Conservation (phyloP, 1,140 invertebrate genomes). For the Ceratosolen fusciceps region DNA sequence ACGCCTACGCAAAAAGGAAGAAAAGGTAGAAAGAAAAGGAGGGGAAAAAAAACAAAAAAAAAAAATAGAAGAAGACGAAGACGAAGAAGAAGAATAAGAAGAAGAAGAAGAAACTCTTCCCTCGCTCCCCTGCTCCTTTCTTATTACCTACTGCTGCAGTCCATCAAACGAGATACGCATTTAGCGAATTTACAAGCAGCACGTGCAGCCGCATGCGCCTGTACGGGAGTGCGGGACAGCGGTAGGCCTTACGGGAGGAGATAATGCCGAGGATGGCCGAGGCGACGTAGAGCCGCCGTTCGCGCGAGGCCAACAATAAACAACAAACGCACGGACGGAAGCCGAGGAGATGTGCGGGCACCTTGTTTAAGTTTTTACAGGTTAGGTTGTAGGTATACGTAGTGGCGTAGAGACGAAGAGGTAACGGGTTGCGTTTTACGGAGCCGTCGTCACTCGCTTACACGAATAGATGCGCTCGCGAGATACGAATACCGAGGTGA, state of each 20-base stretch:
- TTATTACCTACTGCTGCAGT: not conserved
- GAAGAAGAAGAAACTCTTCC: not conserved
- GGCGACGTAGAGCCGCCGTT: no score
- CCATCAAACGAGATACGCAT: not conserved
- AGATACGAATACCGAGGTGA: no score
- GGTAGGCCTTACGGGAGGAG: no score
- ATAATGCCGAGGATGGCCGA: no score
- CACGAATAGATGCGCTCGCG: not conserved
- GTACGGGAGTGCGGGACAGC: not conserved
- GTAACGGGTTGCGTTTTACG: not conserved
- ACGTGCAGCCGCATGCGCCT: not conserved
- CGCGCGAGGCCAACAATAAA: not conserved
- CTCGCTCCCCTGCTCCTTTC: not conserved
- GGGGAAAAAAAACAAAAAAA: no score
- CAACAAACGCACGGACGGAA: not conserved
- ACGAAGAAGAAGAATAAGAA: no score
- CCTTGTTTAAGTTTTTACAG: not conserved
- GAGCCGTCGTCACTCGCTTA: not conserved
- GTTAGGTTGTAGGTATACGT: not conserved
- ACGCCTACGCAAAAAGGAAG: not conserved
- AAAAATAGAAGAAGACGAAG: no score
- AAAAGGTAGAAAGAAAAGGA: no score
- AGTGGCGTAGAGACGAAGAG: no score
- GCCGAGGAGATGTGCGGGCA: no score
- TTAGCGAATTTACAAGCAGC: not conserved